Evolutionary conservation across 2,888 invertebrate species (phyloP), one percentile per base, ranked within the genome.

Genomic region (Drosophila rubida): DNA sequence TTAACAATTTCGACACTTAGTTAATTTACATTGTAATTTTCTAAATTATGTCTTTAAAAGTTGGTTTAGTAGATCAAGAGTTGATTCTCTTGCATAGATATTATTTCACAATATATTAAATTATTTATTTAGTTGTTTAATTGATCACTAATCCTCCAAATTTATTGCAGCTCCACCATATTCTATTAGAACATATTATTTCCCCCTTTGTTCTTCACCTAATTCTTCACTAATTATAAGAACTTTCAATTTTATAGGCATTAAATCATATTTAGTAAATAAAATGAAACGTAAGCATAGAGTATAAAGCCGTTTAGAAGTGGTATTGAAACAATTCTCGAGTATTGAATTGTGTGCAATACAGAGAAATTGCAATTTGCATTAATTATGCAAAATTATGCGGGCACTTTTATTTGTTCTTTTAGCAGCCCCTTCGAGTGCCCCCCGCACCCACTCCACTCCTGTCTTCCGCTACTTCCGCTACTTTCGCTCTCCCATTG

Each of bases 321-420:
- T 16, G 11, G n/a, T 16, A 23, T 53, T 42, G 42, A 51, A 50
- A 53, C 54, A 68, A 57, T 63, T 19, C 51, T 62, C 25, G 22
- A 57, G 54, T 57, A 48, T 7, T 44, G 4, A 25, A 53, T 60
- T 32, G 62, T 45, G 51, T 37, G 14, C 35, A 78, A 67, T 60
- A 71, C 42, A 71, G 49, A 58, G 65, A 67, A 64, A 66, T 73
- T 62, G 61, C 60, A 73, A 80, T 78, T 72, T 67, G 45, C 69
- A 69, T 77, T 77, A 78, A 78, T 80, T 80, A 78, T 77, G 81
- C 69, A 60, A 72, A 80, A 73, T 69, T 66, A 78, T 62, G 61
- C 74, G 42, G 55, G 48, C 30, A 54, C 46, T 71, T 71, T 65
- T 61, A 60, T 50, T 71, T 61, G 50, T 39, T 46, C 64, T 62